Conservation (phyloP, 2,113 vertebrate genomes). For the Hyla sarda region DNA sequence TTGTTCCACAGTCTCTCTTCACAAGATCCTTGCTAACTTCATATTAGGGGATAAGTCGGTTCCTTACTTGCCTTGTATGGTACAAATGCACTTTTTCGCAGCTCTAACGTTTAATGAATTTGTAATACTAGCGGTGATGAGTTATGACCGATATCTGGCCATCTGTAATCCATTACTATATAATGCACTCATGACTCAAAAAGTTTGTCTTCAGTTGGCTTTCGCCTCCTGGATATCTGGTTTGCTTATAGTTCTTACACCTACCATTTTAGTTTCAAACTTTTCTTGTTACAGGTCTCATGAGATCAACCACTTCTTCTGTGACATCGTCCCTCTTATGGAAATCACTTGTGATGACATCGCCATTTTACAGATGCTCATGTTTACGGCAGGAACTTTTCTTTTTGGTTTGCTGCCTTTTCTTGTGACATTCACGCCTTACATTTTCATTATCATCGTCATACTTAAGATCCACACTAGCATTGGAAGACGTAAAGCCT, state of each 20-base stretch:
- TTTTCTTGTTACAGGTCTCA: neutral
- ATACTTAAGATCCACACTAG: neutral
- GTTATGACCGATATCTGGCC: slow-evolving; percentile 13
- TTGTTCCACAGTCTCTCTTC: neutral
- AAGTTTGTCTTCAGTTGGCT: neutral
- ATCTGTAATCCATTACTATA: slow-evolving; percentile 1
- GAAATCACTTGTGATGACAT: neutral
- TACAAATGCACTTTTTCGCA: neutral
- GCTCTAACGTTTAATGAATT: neutral
- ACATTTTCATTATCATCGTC: neutral
- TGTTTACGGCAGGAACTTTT: neutral
- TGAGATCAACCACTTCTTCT: slow-evolving; percentile 11
- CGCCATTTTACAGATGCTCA: neutral
- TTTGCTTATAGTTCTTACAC: neutral
- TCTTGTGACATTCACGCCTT: neutral
- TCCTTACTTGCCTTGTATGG: neutral
- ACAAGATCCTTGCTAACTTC: neutral
- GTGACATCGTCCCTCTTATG: neutral
- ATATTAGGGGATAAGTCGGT: neutral
- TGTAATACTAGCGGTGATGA: neutral
- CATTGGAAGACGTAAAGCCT: neutral
- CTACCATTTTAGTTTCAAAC: neutral
- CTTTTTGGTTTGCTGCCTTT: neutral
- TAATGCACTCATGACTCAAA: neutral
- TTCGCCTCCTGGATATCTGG: neutral